Percentiles rank a stretch among this genome's conserved stretches.
Conservation (phyloP, 2,113 vertebrate species). For the Chloebia gouldiae region DNA sequence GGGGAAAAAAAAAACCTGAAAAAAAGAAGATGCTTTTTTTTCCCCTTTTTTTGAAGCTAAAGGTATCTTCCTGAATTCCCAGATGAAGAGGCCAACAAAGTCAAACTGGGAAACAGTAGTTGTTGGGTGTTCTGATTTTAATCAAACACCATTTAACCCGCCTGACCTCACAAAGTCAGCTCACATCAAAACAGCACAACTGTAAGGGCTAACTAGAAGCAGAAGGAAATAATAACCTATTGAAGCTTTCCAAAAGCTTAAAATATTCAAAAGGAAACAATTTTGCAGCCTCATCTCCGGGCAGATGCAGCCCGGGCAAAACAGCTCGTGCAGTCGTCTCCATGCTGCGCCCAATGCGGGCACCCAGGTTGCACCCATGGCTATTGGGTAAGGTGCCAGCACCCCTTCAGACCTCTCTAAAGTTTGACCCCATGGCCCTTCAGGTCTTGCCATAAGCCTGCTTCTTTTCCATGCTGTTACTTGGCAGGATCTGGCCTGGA, state of each 20-base stretch:
- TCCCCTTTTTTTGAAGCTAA: neutral
- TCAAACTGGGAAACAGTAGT: conserved; percentile 67
- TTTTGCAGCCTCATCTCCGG: neutral
- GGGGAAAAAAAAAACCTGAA: neutral
- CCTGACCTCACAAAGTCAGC: conserved; percentile 76
- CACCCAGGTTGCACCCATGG: rapidly evolving
- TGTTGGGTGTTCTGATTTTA: conserved; percentile 82
- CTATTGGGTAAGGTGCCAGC: neutral
- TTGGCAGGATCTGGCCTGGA: neutral
- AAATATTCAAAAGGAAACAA: neutral
- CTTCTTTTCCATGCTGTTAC: neutral
- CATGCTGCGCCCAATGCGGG: rapidly evolving
- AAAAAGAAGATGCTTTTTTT: neutral
- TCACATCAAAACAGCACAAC: conserved; percentile 57
- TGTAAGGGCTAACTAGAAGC: conserved; percentile 12
- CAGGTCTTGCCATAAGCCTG: neutral
- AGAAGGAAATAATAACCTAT: conserved; percentile 32
- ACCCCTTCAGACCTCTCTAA: neutral
- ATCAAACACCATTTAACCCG: conserved; percentile 83
- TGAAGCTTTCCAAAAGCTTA: neutral
- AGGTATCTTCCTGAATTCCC: conserved; percentile 69
- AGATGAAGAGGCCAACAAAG: conserved; percentile 37
- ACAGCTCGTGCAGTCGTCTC: rapidly evolving
- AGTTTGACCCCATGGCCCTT: neutral
- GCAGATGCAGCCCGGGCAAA: rapidly evolving